Evolutionary conservation across 2,113 vertebrate species (phyloP).

Genomic region (Phalacrocorax aristotelis): DNA sequence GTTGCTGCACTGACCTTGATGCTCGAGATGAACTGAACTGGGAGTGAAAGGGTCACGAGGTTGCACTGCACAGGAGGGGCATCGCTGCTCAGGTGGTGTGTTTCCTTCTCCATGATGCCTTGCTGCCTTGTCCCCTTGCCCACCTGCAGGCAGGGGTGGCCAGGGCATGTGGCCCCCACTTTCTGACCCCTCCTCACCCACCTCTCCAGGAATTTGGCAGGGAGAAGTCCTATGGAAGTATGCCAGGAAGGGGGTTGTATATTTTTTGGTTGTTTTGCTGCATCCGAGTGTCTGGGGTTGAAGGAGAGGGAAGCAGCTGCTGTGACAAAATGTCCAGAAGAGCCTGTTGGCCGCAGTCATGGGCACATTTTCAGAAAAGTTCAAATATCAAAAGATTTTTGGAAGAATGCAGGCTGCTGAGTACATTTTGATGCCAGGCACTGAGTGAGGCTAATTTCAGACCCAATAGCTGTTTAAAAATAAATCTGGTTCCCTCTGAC

Average conservation of each 20-base stretch:
- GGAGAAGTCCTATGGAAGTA: neutral
- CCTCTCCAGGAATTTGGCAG: neutral
- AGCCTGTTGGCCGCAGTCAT: neutral
- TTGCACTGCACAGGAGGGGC: neutral
- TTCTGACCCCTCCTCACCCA: neutral
- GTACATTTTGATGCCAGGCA: neutral
- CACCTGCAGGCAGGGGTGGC: too few relatives aligned
- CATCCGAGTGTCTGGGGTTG: neutral
- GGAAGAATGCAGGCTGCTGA: neutral
- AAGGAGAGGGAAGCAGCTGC: neutral
- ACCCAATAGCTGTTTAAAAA: neutral
- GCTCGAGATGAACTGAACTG: neutral
- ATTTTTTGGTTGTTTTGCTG: neutral
- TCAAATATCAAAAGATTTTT: neutral
- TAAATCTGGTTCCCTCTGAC: neutral
- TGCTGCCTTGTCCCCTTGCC: neutral
- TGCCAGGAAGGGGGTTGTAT: neutral
- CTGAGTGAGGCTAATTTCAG: neutral
- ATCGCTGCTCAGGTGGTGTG: accelerated
- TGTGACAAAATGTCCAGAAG: neutral
- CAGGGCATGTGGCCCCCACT: too few relatives aligned
- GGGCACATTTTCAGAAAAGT: neutral
- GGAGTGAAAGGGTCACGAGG: neutral
- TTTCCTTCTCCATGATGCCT: neutral
- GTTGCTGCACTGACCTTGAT: neutral